Evolutionary conservation across 2,888 invertebrate genomes (phyloP), one percentile per base, ranked within the genome.

Genomic region (Gastracanthus pulcherrimus): DNA sequence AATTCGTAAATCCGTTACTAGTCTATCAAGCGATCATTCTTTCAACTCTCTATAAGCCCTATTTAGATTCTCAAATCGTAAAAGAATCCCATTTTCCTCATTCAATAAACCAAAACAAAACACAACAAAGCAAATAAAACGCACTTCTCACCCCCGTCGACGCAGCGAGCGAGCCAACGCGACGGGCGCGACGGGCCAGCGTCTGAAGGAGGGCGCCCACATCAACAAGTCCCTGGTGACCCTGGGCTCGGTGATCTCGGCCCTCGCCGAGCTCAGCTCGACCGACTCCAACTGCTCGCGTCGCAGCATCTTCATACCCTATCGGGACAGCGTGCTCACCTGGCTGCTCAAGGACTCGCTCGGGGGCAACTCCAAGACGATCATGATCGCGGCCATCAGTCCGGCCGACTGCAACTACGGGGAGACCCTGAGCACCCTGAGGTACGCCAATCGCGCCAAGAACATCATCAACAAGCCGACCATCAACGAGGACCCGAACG

Each of bases 401-500:
- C 96, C 96, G 0, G 96, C 96, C 6, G 97, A 97, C 92, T 96
- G 96, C 89, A 97, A 97, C 92, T 97, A 97, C 90, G 96, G 96
- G 41, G 97, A 97, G 91, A 97, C 97, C 0, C 92, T 97, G 41
- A 97, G 96, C 76, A 97, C 97, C 0, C 92, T 97, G 70, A 94
- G 97, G 9, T 97, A 97, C 92, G 97, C 97, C 2, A 97, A 97
- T 92, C 93, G 97, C 83, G 97, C 97, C 31, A 97, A 97, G 92
- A 97, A 97, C 90, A 97, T 97, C 85, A 96, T 97, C 90, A 97
- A 97, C 92, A 97, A 97, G 89, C 97, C 97, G 0, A 97, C 96
- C 48, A 96, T 97, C 88, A 97, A 97, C 91, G 97, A 97, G 91
- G 97, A 97, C 92, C 94, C 96, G 26, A 97, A 97, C 92, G 97